A percentile compares a stretch with the other conserved stretches of the same genome.
Conservation (phyloP, 2,113 vertebrate genomes). For the Cranoglanis bouderius region DNA sequence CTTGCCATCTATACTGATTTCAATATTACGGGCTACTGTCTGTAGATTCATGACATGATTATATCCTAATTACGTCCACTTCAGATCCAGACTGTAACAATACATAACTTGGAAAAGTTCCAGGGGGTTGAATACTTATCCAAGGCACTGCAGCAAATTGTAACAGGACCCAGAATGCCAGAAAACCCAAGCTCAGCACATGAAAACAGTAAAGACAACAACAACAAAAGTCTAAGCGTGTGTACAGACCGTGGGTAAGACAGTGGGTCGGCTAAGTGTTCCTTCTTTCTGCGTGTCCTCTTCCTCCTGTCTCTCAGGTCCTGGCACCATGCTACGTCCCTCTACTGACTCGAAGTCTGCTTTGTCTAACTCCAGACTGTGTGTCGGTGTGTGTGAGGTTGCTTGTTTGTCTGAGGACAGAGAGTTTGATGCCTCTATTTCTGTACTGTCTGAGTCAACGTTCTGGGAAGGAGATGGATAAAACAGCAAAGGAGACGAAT, state of each 20-base stretch:
- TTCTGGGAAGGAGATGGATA: constrained; percentile 55
- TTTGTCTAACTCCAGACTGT: neutral
- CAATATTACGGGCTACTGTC: neutral
- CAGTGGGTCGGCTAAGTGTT: constrained; percentile 61
- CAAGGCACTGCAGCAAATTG: neutral
- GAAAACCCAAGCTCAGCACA: neutral
- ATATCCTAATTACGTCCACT: neutral
- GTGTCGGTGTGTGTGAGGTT: constrained; percentile 20
- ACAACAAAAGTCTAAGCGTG: neutral
- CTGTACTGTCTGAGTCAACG: constrained; percentile 31
- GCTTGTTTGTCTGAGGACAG: neutral
- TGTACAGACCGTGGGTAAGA: constrained; percentile 65
- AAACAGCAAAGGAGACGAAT: constrained; percentile 62
- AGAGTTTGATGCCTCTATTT: neutral
- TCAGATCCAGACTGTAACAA: neutral
- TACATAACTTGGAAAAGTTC: neutral
- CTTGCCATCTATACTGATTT: neutral
- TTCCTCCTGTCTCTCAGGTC: constrained; percentile 14
- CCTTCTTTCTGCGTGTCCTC: constrained; percentile 36
- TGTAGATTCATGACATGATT: neutral
- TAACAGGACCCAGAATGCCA: neutral
- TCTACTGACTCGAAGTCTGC: neutral
- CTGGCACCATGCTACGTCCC: neutral
- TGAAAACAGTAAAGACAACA: neutral
- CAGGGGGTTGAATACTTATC: neutral